Evolutionary conservation across 2,888 invertebrate species (phyloP), one percentile per base, ranked within the genome.

Genomic region (Blera fallax): DNA sequence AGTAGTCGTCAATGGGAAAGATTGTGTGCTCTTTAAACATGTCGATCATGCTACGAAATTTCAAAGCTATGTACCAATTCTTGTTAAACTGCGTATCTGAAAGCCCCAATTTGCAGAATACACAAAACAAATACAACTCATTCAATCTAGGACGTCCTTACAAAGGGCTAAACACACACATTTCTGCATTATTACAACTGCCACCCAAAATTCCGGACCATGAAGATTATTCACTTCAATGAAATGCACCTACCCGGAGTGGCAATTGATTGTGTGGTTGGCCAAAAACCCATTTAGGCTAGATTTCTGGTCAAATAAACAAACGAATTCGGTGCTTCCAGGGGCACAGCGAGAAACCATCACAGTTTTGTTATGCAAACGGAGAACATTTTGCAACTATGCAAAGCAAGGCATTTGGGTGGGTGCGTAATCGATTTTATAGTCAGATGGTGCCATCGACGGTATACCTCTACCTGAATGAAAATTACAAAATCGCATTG

Each of bases 271-370:
- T 85, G 76, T 81, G 85, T 58, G 81, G 85, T 72, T 62, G 37
- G 32, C 60, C 67, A 43, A 76, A 85, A 85, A 37, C 81, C 81
- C 72, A 81, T 72, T 85, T 72, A 43, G 85, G 76, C 70, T 77
- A 76, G 85, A 85, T 85, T 85, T 81, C 72, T 81, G 81, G 80
- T 81, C 85, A 81, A 85, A 72, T 81, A 77, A 81, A 81, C 72
- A 81, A 85, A 81, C 76, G 69, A 56, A 45, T 54, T 64, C 11
- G 50, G 11, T 18, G 24, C n/a, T 21, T 60, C 60, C 50, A 60
- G 8, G 11, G 48, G 11, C 27, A 43, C 65, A 32, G 60, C 14
- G 18, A n/a, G 21, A 24, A 34, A 32, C 65, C n/a, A 60, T 67
- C 45, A 64, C 72, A 32, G 60, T 60, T 77, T 77, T 64, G 64